Evolutionary conservation across 2,888 invertebrate genomes (phyloP).

Genomic region (Platycnemis pennipes): DNA sequence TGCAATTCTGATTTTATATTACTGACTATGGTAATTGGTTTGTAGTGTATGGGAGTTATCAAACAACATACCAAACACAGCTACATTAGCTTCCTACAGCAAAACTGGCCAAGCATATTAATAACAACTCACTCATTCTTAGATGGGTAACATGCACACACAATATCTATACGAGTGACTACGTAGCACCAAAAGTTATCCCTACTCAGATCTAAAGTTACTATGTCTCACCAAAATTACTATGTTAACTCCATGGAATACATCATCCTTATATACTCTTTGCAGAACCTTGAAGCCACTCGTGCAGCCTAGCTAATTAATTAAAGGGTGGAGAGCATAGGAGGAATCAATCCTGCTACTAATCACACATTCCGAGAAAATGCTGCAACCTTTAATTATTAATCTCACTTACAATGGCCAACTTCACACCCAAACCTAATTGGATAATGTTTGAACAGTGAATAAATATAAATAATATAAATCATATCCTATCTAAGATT

Average conservation of each 20-base stretch:
- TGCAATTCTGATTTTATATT: not conserved
- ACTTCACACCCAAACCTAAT: constrained; percentile 61
- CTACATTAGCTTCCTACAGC: constrained; percentile 47
- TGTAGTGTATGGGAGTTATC: not conserved
- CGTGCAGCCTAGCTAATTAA: constrained; percentile 63
- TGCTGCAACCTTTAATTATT: constrained; percentile 61
- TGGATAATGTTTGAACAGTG: constrained; percentile 32
- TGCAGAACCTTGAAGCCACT: constrained; percentile 65
- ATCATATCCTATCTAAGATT: not conserved
- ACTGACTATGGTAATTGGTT: not conserved
- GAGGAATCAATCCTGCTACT: constrained; percentile 66
- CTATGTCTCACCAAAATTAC: constrained; percentile 47
- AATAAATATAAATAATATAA: constrained; percentile 14
- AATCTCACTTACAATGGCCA: constrained; percentile 55
- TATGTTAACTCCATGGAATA: constrained; percentile 59
- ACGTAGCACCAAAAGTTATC: constrained; percentile 41
- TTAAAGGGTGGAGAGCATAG: constrained; percentile 67
- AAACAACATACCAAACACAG: constrained; percentile 60
- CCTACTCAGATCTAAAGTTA: constrained; percentile 48
- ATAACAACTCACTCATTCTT: constrained; percentile 38
- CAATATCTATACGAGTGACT: constrained; percentile 47
- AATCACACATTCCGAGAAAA: constrained; percentile 66
- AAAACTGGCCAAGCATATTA: constrained; percentile 63
- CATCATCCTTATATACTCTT: constrained; percentile 48
- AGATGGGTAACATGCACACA: constrained; percentile 58